A percentile compares a stretch with the other conserved stretches of the same genome.
These are phyloP conservation scores for Phaonia tiefii DNA, from an alignment of 2,888 invertebrate genomes.

Conservation along the genomic window DNA sequence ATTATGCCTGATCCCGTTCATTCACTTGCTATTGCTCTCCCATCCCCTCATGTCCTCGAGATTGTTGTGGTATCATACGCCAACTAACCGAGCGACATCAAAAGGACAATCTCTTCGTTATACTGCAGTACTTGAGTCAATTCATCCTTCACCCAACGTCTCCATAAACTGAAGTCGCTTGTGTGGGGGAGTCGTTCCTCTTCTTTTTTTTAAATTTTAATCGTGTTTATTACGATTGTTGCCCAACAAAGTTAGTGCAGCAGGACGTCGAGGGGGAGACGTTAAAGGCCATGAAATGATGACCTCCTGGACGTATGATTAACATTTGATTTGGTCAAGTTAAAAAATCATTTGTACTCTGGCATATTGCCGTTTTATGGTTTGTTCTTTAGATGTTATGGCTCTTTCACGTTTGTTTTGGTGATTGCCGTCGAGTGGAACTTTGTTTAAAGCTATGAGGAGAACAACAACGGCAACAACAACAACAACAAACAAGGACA, in stretches of 20 bases:
- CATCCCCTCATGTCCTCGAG: no score
- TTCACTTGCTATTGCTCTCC: no score
- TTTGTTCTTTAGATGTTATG: conserved; percentile 37
- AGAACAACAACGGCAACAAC: neutral
- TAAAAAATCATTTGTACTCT: conserved; percentile 59
- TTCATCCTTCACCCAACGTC: neutral
- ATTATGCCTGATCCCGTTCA: no score
- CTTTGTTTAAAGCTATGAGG: conserved; percentile 41
- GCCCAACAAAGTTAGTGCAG: conserved; percentile 7
- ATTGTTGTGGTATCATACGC: conserved; percentile 35
- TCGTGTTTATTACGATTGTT: conserved; percentile 41
- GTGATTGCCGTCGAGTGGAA: neutral
- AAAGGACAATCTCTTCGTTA: conserved; percentile 39
- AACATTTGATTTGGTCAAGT: conserved; percentile 62
- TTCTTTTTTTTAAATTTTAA: conserved; percentile 37
- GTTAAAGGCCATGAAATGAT: conserved; percentile 37
- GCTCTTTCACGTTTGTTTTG: conserved; percentile 36
- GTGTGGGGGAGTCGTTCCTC: neutral
- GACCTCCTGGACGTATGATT: conserved; percentile 60
- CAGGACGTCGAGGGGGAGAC: neutral
- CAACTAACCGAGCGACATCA: conserved; percentile 55
- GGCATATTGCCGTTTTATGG: no score
- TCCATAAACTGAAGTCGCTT: conserved; percentile 9
- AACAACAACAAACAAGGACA: neutral
- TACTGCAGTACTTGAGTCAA: neutral